Evolutionary conservation across 2,797 vertebrate species (phyloP).

Genomic region (Halcyon chelicuti): DNA sequence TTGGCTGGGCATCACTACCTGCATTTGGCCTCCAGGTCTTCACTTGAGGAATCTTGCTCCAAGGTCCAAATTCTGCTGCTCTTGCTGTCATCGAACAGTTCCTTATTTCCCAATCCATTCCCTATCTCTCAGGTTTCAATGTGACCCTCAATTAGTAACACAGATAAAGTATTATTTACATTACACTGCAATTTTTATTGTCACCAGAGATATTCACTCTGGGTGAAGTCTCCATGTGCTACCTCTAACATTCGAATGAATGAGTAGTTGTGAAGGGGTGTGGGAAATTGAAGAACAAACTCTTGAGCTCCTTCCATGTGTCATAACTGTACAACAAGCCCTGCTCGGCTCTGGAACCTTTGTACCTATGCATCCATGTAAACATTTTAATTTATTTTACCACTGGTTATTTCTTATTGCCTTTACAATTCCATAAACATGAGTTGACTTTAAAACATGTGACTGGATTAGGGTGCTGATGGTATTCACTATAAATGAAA

Average conservation of each 20-base stretch:
- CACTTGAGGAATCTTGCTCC: conserved; percentile 27
- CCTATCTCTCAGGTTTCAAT: background rate
- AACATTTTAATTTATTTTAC: background rate
- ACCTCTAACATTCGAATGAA: background rate
- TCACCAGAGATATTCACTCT: background rate
- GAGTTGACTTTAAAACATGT: background rate
- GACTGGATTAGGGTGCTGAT: background rate
- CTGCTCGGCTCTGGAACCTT: background rate
- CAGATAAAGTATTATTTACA: background rate
- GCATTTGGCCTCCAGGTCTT: conserved; percentile 35
- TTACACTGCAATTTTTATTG: background rate
- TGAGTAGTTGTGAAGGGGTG: background rate
- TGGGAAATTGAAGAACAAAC: background rate
- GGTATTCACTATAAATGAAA: background rate
- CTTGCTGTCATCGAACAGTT: background rate
- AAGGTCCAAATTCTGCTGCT: conserved; percentile 1
- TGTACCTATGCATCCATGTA: background rate
- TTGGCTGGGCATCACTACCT: background rate
- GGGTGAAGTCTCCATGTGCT: background rate
- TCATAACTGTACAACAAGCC: background rate
- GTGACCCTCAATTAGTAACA: background rate
- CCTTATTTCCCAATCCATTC: background rate
- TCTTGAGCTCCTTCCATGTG: background rate
- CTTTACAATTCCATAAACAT: background rate
- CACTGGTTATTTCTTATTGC: background rate